A percentile compares a stretch with the other conserved stretches of the same genome.
Evolutionary conservation across 1,140 invertebrate species (phyloP).

Genomic region (Linepithema humile): DNA sequence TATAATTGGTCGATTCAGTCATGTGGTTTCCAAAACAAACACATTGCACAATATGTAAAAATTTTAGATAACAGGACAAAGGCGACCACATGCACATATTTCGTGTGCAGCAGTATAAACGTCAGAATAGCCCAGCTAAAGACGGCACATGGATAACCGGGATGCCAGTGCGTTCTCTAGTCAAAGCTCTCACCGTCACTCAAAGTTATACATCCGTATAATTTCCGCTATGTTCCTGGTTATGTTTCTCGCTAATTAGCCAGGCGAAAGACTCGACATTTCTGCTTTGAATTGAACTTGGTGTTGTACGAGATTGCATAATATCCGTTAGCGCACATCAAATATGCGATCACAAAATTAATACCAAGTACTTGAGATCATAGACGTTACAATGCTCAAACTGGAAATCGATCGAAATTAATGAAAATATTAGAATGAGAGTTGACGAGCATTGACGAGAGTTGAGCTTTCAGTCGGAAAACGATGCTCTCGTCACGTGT

Average conservation of each 20-base stretch:
- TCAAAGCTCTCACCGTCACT: slow-evolving; percentile 17
- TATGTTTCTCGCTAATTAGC: not conserved
- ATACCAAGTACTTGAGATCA: not conserved
- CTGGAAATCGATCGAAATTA: not conserved
- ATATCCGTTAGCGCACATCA: not conserved
- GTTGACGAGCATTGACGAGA: not conserved
- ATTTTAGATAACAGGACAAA: not conserved
- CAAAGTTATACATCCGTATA: not conserved
- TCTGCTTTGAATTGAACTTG: not conserved
- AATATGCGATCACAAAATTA: not conserved
- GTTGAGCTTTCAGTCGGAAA: not conserved
- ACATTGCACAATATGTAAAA: not conserved
- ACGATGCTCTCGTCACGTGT: not conserved
- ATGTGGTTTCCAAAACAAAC: not conserved
- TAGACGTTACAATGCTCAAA: not conserved
- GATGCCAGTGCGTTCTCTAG: not conserved
- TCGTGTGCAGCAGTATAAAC: not conserved
- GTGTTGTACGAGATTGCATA: not conserved
- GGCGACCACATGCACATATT: not conserved
- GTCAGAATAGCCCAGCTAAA: not conserved
- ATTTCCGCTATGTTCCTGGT: not conserved
- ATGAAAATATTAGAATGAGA: not conserved
- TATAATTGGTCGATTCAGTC: not conserved
- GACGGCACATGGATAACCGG: not conserved
- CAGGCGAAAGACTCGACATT: not conserved